Base-by-base conservation (phyloP, 1,140 invertebrate species). In the Anastrepha ludens region DNA sequence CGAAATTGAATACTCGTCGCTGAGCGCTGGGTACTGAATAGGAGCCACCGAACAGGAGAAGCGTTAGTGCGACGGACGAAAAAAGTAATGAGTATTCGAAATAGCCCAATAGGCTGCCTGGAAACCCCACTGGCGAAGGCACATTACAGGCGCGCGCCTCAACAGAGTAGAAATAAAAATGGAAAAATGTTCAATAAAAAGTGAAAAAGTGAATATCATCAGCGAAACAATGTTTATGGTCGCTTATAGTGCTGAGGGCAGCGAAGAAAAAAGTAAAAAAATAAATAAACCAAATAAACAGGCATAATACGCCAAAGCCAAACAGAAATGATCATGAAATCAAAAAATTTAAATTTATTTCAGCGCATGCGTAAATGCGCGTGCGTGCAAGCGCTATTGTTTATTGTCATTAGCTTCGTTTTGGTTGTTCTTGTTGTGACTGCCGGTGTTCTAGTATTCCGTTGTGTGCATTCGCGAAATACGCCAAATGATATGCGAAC, bases 311-410 rank as follows among this genome's bases (percentile, higher is more conserved):
- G 17, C 47, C 47, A 55, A 50, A 55, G 17, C 29, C 6, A 55
- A 55, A 47, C 44, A 50, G 39, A 50, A 15, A 17, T 74, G 44
- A 74, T 50, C 44, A 74, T 74, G 29, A 74, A 74, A 74, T 74
- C 74, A 81, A 44, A 81, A 44, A 81, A 81, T 29, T 81, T n/a
- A 81, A 81, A 58, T 81, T 81, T 55, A 81, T 58, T 81, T 81
- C 44, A 81, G 20, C 70, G 39, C 47, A 81, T 81, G 44, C 74
- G 47, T 81, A 29, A 55, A 11, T 55, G 6, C 6, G 11, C 11
- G 6, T 2, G 50, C 3, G 2, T 58, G 58, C 58, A 58, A 29
- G 29, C 29, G 29, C 29, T 29, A 29, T 55, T 55, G 50, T 55
- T 55, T 6, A 6, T 55, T 11, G 50, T 55, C 6, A 8, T 55